Conservation (phyloP, 2,797 vertebrate genomes). For the Otolemur crassicaudatus region DNA sequence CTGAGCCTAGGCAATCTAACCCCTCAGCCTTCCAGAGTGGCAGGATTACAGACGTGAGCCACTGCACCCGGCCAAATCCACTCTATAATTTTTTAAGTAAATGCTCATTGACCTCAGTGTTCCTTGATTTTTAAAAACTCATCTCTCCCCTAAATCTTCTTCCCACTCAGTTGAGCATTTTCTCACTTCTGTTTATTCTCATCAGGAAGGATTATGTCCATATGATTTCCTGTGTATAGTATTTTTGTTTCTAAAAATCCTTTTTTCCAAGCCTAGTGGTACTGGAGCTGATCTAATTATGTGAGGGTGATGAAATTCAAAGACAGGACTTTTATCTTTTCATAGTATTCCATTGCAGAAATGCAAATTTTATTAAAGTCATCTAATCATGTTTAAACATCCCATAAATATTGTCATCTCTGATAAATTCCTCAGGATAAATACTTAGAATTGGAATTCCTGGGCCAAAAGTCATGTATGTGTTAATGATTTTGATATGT, state of each 20-base stretch:
- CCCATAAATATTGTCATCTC: constrained; percentile 11
- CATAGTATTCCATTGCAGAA: background rate
- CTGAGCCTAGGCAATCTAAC: no score
- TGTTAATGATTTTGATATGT: constrained; percentile 27
- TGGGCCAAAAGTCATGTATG: background rate
- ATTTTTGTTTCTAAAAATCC: background rate
- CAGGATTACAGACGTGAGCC: no score
- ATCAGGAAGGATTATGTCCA: background rate
- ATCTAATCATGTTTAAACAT: background rate
- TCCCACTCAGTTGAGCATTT: background rate
- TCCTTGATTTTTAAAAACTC: constrained; percentile 17
- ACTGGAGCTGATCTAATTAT: background rate
- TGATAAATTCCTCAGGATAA: constrained; percentile 14
- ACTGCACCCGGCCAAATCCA: background rate
- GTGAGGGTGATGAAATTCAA: background rate
- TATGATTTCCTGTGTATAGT: background rate
- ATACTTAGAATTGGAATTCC: constrained; percentile 24
- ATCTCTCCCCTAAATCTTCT: background rate
- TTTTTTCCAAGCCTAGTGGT: background rate
- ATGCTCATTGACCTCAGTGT: background rate
- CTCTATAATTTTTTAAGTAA: background rate
- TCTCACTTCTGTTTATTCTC: background rate
- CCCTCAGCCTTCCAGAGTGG: no score
- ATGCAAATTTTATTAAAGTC: constrained; percentile 30
- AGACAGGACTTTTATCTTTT: constrained; percentile 24